A percentile compares a stretch with the other conserved stretches of the same genome.
Conservation (phyloP, 1,140 invertebrate species). For the Hormaphis cornu region DNA sequence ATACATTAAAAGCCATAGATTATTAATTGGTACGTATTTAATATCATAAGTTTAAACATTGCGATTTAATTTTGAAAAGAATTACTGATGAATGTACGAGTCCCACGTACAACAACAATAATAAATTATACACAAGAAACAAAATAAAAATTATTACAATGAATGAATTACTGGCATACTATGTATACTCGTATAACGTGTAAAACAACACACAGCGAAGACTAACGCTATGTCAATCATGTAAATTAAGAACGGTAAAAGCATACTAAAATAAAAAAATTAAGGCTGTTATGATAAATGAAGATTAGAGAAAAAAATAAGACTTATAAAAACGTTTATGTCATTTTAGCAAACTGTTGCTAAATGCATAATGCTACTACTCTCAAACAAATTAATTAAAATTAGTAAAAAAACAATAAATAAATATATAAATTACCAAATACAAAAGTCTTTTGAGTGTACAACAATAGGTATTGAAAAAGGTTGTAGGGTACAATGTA, state of each 20-base stretch:
- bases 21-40: too few species aligned
- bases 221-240: neutral
- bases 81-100: neutral
- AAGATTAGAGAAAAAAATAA: neutral
- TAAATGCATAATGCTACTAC: neutral
- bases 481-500: neutral
- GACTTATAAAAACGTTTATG: neutral
- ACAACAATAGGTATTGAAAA: neutral
- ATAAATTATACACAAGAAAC: neutral
- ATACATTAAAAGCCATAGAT: too few species aligned
- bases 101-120: neutral
- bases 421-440: conserved; percentile 25
- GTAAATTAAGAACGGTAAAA: neutral
- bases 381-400: neutral
- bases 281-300: neutral
- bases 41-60: neutral
- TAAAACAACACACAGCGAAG: conserved; percentile 1
- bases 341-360: neutral
- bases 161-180: neutral
- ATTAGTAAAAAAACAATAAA: conserved; percentile 21
- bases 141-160: neutral
- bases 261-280: neutral
- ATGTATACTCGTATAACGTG: neutral
- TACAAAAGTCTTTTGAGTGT: conserved; percentile 10
- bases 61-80: neutral